These are phyloP conservation scores for Tiliqua scincoides DNA, from an alignment of 2,113 vertebrate species.

Conservation along the genomic window DNA sequence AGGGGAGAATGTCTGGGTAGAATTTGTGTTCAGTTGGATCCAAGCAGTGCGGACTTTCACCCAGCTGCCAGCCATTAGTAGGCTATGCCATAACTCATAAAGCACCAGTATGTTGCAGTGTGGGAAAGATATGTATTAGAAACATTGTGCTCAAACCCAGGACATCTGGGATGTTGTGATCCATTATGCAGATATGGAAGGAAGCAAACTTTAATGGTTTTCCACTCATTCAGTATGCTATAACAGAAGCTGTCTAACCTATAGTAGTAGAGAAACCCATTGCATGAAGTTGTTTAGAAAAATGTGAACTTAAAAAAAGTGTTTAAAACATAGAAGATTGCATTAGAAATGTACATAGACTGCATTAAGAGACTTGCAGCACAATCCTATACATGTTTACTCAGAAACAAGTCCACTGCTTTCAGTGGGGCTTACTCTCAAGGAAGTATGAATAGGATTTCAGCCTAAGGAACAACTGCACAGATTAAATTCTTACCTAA, in stretches of 20 bases:
- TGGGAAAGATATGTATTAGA: slow-evolving; percentile 1
- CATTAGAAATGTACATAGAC: not conserved
- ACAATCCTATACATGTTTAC: no score
- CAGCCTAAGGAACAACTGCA: not conserved
- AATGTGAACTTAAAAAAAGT: not conserved
- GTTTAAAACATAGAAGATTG: not conserved
- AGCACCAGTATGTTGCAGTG: not conserved
- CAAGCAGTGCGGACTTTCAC: not conserved
- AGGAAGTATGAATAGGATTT: no score
- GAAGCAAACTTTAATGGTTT: not conserved
- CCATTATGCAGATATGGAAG: not conserved
- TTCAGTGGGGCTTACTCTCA: no score
- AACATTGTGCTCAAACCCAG: not conserved
- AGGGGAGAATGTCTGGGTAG: not conserved
- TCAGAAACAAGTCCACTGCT: no score
- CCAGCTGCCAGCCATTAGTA: not conserved
- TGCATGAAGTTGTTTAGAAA: not conserved
- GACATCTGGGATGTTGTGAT: not conserved
- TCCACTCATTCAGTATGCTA: not conserved
- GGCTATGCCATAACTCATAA: not conserved
- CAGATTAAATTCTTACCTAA: not conserved
- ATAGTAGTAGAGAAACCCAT: not conserved
- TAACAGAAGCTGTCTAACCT: not conserved
- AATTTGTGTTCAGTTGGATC: not conserved
- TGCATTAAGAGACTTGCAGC: not conserved